Evolutionary conservation across 2,113 vertebrate species (phyloP).

Genomic region (Mesocricetus auratus): DNA sequence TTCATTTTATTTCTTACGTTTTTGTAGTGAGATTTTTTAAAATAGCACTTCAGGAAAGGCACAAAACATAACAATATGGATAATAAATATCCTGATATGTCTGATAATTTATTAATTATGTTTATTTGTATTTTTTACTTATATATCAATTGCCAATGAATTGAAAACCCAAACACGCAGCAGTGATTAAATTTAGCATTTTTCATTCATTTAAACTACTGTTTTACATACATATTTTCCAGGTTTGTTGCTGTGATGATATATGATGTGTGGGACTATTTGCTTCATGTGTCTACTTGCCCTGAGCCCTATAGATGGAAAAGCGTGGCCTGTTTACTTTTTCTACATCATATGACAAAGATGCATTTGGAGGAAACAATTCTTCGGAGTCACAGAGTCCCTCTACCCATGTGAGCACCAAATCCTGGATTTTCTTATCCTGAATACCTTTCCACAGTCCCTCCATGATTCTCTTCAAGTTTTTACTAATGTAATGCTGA

Average conservation of each 20-base stretch:
- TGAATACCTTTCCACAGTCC: not conserved
- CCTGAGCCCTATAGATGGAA: not conserved
- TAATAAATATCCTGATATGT: not conserved
- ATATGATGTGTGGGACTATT: not conserved
- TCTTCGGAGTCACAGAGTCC: not conserved
- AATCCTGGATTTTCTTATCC: not conserved
- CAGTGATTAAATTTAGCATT: conserved; percentile 1
- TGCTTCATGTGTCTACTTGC: not conserved
- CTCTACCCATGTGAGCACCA: no score
- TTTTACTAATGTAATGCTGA: not conserved
- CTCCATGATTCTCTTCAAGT: not conserved
- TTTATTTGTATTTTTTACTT: conserved; percentile 6
- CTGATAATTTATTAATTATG: not conserved
- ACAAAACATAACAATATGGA: conserved; percentile 35
- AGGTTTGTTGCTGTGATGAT: not conserved
- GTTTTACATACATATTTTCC: not conserved
- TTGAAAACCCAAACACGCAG: not conserved
- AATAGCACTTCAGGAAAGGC: not conserved
- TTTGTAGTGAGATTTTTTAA: not conserved
- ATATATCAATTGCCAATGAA: not conserved
- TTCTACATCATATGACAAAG: not conserved
- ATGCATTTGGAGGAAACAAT: not conserved
- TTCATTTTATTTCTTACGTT: not conserved
- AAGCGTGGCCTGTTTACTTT: not conserved
- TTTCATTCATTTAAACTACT: not conserved